These are phyloP conservation scores for Mirza zaza DNA, from an alignment of 2,113 vertebrate genomes.

Conservation along the genomic window DNA sequence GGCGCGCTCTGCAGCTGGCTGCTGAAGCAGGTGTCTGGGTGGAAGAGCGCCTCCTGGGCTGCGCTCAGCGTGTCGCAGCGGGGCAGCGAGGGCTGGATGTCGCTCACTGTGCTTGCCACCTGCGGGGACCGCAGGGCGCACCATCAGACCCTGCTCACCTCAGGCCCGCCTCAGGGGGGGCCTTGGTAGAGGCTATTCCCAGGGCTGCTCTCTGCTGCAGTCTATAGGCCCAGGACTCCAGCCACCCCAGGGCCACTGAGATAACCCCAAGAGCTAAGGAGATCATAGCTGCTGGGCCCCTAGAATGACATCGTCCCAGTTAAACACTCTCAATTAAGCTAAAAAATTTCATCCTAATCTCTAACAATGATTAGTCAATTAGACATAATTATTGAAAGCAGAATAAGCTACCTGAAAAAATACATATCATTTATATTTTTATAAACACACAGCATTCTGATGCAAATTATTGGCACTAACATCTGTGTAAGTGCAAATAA, in stretches of 20 bases:
- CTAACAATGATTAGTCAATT: background rate
- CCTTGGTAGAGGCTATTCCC: background rate
- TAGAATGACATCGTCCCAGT: background rate
- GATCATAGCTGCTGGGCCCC: background rate
- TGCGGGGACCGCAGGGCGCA: conserved; percentile 81
- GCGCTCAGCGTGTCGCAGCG: conserved; percentile 70
- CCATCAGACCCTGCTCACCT: conserved; percentile 71
- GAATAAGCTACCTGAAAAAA: conserved; percentile 1
- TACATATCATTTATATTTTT: background rate
- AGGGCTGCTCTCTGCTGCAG: background rate
- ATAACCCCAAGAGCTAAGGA: background rate
- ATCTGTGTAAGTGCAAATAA: background rate
- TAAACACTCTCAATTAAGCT: background rate
- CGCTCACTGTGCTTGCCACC: conserved; percentile 77
- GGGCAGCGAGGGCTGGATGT: conserved; percentile 70
- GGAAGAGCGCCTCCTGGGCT: conserved; percentile 71
- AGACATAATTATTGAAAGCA: background rate
- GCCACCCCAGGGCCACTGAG: conserved; percentile 43
- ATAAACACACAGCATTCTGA: background rate
- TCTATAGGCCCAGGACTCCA: background rate
- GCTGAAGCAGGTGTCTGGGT: conserved; percentile 77
- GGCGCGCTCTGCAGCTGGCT: conserved; percentile 65
- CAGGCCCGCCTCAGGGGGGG: conserved; percentile 5
- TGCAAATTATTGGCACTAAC: background rate
- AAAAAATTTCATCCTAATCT: background rate